Evolutionary conservation across 53 echinoderm and acorn worm species (phyloP).

Genomic region (Holothuria leucospilota): DNA sequence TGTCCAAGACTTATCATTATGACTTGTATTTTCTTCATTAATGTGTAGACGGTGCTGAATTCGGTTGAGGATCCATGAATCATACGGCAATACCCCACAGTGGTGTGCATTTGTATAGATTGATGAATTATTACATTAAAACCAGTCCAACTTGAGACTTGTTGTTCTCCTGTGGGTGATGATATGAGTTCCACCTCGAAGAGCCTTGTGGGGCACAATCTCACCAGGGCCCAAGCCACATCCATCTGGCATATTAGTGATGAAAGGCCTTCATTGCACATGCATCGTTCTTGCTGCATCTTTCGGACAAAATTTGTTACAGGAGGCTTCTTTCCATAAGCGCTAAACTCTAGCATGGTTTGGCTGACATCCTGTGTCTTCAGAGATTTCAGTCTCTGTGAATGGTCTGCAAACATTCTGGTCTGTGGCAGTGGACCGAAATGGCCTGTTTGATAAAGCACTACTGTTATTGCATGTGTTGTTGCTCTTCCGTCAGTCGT

Average conservation of each 20-base stretch:
- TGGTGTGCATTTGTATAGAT: not conserved
- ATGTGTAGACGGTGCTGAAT: constrained; percentile 45
- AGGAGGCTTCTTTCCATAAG: constrained; percentile 19
- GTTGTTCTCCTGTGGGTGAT: no score
- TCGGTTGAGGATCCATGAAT: constrained; percentile 43
- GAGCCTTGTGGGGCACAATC: constrained; percentile 37
- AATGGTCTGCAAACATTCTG: constrained; percentile 26
- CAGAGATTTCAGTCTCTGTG: constrained; percentile 28
- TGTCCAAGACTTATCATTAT: constrained; percentile 17
- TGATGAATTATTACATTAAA: constrained; percentile 27
- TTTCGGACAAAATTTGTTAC: constrained; percentile 8
- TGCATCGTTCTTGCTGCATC: constrained; percentile 40
- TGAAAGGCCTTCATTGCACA: not conserved
- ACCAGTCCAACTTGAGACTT: constrained; percentile 29
- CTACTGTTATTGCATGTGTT: no score
- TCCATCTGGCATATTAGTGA: constrained; percentile 13
- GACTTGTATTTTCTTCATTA: constrained; percentile 47
- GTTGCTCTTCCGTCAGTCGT: no score
- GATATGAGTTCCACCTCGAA: constrained; percentile 10
- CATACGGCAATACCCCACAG: constrained; percentile 48
- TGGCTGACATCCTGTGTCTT: not conserved
- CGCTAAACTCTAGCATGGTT: constrained; percentile 13
- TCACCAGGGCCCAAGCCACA: constrained; percentile 23
- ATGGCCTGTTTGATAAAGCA: no score
- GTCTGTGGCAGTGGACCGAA: no score